Evolutionary conservation across 2,797 vertebrate species (phyloP), one percentile per base, ranked within the genome.

Genomic region (Coilia nasus): DNA sequence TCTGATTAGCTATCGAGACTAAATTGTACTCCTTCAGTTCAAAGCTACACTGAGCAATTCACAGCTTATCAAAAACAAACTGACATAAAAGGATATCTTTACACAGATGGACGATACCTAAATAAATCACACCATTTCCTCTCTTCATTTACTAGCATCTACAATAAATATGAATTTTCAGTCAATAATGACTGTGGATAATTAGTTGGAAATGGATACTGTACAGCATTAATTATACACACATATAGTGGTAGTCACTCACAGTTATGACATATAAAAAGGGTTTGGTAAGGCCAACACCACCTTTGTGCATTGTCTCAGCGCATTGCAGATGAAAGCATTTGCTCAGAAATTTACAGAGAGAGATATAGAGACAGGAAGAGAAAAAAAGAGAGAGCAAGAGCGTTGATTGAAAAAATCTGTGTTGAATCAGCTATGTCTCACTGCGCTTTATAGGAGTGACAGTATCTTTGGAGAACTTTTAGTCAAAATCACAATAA

Each of bases 241-340:
- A 90, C 89, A 91, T 31, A 67, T 23, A 67, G 57, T 5, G 64
- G 35, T 71, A 71, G 64, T 31, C 64, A 71, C 64, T 71, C 64
- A 71, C 64, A 31, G 64, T 71, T 71, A 31, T 64, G 64, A 71
- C 64, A 71, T 25, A 88, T 87, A 31, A 86, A 91, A 91, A 90
- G 91, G 91, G 86, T 90, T 89, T 85, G 87, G 91, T 96, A 95
- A 96, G 93, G 94, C 94, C 94, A 95, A 93, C 83, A 95, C 94
- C 93, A 91, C 90, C 90, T 91, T 94, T 92, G 93, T 94, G 93
- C 93, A 95, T 96, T 95, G 94, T 96, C 94, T 95, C 91, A 93
- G 93, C 94, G 94, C 95, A 94, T 90, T 92, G 94, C 89, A 92
- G 86, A 93, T 90, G 91, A 87, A 87, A 92, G 90, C 90, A 62